A percentile compares a stretch with the other conserved stretches of the same genome.
Evolutionary conservation across 2,797 vertebrate genomes (phyloP).

Genomic region (Morus bassanus): DNA sequence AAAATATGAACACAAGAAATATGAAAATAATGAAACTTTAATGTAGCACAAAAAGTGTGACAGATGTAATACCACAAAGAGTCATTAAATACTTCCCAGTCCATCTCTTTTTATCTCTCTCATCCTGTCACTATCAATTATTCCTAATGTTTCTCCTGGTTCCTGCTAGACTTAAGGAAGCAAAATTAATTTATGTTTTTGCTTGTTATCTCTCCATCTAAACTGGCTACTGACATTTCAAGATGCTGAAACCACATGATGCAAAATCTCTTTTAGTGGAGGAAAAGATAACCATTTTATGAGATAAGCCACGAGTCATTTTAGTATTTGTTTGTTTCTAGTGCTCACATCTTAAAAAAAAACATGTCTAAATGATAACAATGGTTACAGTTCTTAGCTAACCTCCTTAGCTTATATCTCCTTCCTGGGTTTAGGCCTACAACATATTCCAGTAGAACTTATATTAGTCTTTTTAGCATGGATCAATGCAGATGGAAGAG

Average conservation of each 20-base stretch:
- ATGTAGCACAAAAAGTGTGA: conserved; percentile 77
- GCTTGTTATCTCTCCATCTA: conserved; percentile 34
- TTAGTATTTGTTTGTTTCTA: background rate
- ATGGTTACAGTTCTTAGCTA: conserved; percentile 6
- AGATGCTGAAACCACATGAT: background rate
- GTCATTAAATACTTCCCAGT: conserved; percentile 74
- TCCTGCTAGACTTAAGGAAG: conserved; percentile 30
- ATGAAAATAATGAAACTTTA: conserved; percentile 80
- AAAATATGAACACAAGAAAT: conserved; percentile 80
- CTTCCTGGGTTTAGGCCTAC: background rate
- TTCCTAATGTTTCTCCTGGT: conserved; percentile 58
- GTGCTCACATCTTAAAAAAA: background rate
- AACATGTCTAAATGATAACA: background rate
- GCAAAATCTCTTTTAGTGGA: background rate
- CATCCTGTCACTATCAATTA: conserved; percentile 69
- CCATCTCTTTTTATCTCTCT: conserved; percentile 70
- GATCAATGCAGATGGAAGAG: conserved; percentile 59
- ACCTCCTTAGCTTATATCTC: conserved; percentile 14
- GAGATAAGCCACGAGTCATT: background rate
- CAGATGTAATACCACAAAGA: conserved; percentile 75
- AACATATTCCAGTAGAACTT: conserved; percentile 31
- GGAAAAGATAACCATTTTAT: conserved; percentile 11
- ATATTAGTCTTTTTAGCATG: conserved; percentile 25
- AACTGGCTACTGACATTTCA: conserved; percentile 3
- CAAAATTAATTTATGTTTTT: conserved; percentile 38